phyloP scores from a whole-genome alignment of 2,797 vertebrate genomes.

The Otus scops region DNA sequence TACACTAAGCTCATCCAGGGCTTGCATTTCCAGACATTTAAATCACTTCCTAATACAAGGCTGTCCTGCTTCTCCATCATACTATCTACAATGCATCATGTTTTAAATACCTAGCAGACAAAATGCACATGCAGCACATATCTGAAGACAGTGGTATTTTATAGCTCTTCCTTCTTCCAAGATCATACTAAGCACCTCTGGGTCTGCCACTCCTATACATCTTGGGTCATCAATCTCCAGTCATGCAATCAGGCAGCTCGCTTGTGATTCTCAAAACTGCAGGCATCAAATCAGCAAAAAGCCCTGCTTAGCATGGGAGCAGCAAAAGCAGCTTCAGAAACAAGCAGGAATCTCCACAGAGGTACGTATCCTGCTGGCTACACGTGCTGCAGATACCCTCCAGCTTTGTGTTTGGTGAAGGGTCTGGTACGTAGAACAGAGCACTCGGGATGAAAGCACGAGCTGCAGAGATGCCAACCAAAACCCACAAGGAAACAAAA shows the following conservation, averaged over 20 bases:
- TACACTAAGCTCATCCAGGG: background rate
- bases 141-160: background rate
- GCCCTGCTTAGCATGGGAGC: background rate
- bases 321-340: background rate
- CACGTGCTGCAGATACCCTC: accelerated
- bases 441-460: accelerated
- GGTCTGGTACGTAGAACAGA: background rate
- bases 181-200: background rate
- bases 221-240: background rate
- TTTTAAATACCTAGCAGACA: slow-evolving; percentile 16
- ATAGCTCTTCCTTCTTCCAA: background rate
- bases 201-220: background rate
- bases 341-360: background rate
- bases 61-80: background rate
- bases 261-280: background rate
- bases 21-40: slow-evolving; percentile 37
- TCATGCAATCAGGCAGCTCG: background rate
- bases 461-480: background rate
- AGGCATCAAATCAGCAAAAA: background rate
- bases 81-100: background rate
- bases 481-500: background rate
- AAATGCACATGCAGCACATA: background rate
- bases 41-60: slow-evolving; percentile 29
- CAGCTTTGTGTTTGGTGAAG: background rate
- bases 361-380: background rate